phyloP scores from a whole-genome alignment of 2,797 vertebrate genomes.

The Xenentodon cancila region DNA sequence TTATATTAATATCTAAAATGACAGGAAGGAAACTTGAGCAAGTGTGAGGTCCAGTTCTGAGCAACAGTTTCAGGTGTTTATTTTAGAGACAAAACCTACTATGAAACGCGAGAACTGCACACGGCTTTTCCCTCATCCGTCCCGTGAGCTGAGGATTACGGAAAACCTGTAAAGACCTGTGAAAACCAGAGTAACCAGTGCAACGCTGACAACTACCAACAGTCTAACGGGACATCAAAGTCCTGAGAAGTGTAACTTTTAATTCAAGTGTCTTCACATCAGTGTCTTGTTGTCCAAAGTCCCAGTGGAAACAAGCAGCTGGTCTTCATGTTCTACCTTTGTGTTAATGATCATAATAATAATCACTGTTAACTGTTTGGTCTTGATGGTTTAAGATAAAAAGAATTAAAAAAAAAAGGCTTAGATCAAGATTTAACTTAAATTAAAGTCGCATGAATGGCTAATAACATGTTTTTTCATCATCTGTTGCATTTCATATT shows the following conservation, averaged over 20 bases:
- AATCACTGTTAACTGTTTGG: too few species aligned
- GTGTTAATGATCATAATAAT: background rate
- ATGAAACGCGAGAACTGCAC: conserved; percentile 7
- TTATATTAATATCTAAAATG: too few species aligned
- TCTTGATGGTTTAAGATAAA: too few species aligned
- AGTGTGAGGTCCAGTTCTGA: background rate
- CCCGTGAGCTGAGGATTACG: conserved; percentile 11
- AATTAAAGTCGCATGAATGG: too few species aligned
- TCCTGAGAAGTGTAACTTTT: background rate
- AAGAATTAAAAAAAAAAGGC: too few species aligned
- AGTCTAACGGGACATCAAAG: background rate
- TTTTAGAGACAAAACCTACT: background rate
- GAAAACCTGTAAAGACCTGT: conserved; percentile 15
- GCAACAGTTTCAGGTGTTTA: background rate
- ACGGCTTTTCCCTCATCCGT: background rate
- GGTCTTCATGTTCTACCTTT: background rate
- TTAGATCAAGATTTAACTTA: too few species aligned
- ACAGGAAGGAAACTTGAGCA: too few species aligned
- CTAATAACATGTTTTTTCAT: too few species aligned
- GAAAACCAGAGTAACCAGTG: conserved; percentile 4
- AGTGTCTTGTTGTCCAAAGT: too few species aligned
- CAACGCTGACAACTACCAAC: background rate
- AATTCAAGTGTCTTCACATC: background rate
- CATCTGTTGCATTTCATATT: too few species aligned
- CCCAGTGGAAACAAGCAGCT: background rate